Conservation (phyloP, 2,888 invertebrate genomes). For the Empis stercorea region DNA sequence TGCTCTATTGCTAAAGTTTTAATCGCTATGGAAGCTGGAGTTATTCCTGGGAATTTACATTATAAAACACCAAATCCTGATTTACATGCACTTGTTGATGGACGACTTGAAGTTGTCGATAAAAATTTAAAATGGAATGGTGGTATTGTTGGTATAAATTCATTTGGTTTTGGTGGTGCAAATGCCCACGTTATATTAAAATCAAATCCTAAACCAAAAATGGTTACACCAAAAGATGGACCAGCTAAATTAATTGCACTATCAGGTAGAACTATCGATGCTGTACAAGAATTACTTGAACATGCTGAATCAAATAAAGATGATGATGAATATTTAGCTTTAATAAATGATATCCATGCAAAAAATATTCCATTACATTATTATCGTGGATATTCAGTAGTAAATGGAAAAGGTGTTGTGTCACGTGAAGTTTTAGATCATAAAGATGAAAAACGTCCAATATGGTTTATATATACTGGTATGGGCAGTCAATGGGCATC, state of each 20-base stretch:
- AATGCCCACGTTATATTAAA: conserved; percentile 84
- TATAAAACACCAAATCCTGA: conserved; percentile 75
- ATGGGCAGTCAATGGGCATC: conserved; percentile 98
- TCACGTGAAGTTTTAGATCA: conserved; percentile 41
- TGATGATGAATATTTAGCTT: conserved; percentile 62
- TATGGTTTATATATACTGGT: conserved; percentile 94
- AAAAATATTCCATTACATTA: conserved; percentile 61
- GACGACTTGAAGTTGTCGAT: conserved; percentile 79
- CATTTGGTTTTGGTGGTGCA: conserved; percentile 97
- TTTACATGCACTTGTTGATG: conserved; percentile 82
- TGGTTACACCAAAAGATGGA: conserved; percentile 41
- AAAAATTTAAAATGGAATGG: conserved; percentile 75
- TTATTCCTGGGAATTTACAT: conserved; percentile 87
- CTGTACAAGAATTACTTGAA: conserved; percentile 52
- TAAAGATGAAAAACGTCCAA: conserved; percentile 54
- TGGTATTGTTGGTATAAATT: conserved; percentile 86
- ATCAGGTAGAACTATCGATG: conserved; percentile 76
- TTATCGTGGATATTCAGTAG: conserved; percentile 68
- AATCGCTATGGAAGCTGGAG: conserved; percentile 82
- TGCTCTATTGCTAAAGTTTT: conserved; percentile 84
- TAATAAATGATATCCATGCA: conserved; percentile 63
- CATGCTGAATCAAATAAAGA: conserved; percentile 45
- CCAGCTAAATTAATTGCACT: conserved; percentile 59
- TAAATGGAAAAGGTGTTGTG: conserved; percentile 41
- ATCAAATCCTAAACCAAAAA: conserved; percentile 60